Evolutionary conservation across 1,140 invertebrate genomes (phyloP).

Genomic region (Megathymus violae): DNA sequence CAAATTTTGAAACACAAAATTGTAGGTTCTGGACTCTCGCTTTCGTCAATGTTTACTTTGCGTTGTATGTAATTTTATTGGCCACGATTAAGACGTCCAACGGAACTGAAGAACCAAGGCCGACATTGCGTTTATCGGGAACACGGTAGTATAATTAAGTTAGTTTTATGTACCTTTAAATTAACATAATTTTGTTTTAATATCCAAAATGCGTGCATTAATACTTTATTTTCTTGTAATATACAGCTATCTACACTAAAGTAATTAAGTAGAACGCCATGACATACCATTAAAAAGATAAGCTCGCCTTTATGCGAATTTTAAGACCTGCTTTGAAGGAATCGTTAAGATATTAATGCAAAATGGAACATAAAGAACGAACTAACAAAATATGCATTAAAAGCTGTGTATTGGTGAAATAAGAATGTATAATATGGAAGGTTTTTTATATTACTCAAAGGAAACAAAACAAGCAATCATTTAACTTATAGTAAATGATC

Average conservation of each 20-base stretch:
- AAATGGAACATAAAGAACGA: background rate
- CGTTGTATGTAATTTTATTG: conserved; percentile 63
- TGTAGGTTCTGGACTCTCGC: conserved; percentile 54
- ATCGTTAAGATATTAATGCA: background rate
- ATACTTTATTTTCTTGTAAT: conserved; percentile 17
- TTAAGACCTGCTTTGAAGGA: background rate
- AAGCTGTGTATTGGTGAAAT: too few species aligned
- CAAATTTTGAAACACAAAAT: conserved; percentile 67
- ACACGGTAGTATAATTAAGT: conserved; percentile 20
- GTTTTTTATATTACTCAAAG: too few species aligned
- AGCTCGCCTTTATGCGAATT: background rate
- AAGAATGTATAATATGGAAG: too few species aligned
- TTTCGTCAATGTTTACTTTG: conserved; percentile 66
- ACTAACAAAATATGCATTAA: background rate
- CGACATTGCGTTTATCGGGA: conserved; percentile 15
- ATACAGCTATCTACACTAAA: conserved; percentile 16
- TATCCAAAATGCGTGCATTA: conserved; percentile 21
- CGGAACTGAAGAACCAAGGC: too few species aligned
- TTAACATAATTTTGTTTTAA: conserved; percentile 25
- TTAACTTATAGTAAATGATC: too few species aligned
- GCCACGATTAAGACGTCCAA: conserved; percentile 53
- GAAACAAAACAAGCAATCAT: too few species aligned
- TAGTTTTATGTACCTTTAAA: conserved; percentile 16
- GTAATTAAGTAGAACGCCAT: conserved; percentile 11
- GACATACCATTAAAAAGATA: conserved; percentile 16